phyloP scores from a whole-genome alignment of 2,113 vertebrate genomes.

The Tachysurus fulvidraco region DNA sequence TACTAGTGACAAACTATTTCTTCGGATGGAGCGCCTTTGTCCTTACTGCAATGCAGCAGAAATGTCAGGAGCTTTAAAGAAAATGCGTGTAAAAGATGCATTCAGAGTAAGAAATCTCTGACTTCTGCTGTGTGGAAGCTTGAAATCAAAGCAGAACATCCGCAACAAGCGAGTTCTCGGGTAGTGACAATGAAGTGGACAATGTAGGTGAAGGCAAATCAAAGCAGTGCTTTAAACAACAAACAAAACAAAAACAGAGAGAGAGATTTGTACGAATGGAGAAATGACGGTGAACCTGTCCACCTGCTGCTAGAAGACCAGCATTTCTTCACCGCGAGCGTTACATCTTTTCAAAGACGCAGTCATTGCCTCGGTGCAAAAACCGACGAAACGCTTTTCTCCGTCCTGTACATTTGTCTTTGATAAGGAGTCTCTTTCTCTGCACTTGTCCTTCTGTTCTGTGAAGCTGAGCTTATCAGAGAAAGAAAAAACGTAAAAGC shows the following conservation, averaged over 20 bases:
- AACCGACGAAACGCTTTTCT: not conserved
- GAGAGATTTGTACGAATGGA: not conserved
- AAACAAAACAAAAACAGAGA: not conserved
- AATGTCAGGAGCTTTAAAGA: not conserved
- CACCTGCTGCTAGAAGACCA: not conserved
- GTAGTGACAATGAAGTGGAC: not conserved
- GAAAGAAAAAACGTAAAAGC: not conserved
- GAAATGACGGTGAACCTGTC: not conserved
- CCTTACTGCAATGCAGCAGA: constrained; percentile 33
- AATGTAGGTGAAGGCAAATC: not conserved
- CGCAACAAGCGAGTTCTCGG: not conserved
- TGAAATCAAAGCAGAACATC: not conserved
- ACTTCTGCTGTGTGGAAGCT: not conserved
- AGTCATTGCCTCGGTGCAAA: not conserved
- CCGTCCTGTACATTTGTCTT: not conserved
- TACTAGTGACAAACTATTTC: too few relatives aligned
- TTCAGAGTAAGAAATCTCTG: not conserved
- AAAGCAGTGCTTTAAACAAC: not conserved
- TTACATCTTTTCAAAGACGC: not conserved
- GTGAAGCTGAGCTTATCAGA: not conserved
- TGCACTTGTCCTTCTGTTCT: not conserved
- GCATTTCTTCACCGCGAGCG: not conserved
- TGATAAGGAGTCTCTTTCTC: not conserved
- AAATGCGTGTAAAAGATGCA: not conserved
- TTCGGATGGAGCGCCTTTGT: not conserved